Conservation (phyloP, 2,888 invertebrate genomes). For the Sphaeridia pumilis region DNA sequence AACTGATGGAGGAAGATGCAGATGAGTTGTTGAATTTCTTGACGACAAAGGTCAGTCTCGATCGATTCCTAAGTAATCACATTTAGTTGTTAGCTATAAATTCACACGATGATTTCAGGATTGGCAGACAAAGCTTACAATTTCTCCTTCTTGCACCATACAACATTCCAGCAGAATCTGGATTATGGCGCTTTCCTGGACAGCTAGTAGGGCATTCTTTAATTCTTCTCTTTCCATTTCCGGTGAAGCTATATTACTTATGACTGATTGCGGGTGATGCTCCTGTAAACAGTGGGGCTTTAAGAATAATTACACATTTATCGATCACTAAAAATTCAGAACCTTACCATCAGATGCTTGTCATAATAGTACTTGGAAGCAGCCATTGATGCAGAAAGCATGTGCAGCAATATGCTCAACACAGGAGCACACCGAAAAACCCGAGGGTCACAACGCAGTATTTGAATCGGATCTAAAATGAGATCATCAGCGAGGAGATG, state of each 20-base stretch:
- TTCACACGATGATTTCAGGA: too few species aligned
- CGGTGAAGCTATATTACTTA: conserved; percentile 39
- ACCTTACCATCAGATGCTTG: conserved; percentile 31
- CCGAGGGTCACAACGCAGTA: conserved; percentile 71
- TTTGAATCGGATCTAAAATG: conserved; percentile 64
- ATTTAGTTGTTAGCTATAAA: too few species aligned
- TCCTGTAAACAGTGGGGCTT: conserved; percentile 37
- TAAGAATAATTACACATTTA: too few species aligned
- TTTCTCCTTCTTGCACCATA: conserved; percentile 62
- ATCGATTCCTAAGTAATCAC: conserved; percentile 27
- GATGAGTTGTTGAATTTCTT: conserved; percentile 83
- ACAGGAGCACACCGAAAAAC: conserved; percentile 75
- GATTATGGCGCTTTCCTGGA: conserved; percentile 86
- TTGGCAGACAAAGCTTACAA: conserved; percentile 39
- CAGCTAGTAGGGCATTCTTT: conserved; percentile 76
- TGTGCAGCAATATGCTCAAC: conserved; percentile 66
- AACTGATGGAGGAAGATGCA: conserved; percentile 94
- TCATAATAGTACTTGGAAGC: conserved; percentile 50
- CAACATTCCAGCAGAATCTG: conserved; percentile 90
- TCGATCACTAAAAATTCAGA: too few species aligned
- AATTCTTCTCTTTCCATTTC: conserved; percentile 84
- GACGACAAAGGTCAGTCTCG: conserved; percentile 47
- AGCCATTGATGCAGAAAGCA: conserved; percentile 72
- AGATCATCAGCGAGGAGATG: conserved; percentile 54
- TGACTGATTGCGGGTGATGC: conserved; percentile 37